Conservation (phyloP, 2,888 invertebrate species). For the Hydroisotoma schaefferi region DNA sequence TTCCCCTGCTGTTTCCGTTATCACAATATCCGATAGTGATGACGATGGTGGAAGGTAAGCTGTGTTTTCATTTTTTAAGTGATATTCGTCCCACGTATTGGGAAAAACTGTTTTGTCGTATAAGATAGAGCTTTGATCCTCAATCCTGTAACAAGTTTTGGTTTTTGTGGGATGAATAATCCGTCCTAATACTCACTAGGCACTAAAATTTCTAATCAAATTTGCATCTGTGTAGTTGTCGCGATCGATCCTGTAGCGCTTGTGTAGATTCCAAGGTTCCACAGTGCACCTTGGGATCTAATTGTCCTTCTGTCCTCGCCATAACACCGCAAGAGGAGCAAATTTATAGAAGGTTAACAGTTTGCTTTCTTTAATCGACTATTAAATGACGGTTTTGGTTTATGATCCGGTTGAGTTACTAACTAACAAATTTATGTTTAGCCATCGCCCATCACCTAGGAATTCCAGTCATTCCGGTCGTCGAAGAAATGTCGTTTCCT, state of each 20-base stretch:
- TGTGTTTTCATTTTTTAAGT: slow-evolving; percentile 2
- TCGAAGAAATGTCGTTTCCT: slow-evolving; percentile 65
- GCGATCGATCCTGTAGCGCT: slow-evolving; percentile 51
- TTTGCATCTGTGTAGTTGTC: slow-evolving; percentile 45
- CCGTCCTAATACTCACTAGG: no score
- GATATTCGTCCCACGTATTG: neutral
- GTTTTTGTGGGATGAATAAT: no score
- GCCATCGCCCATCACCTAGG: slow-evolving; percentile 42
- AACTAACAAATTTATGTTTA: neutral
- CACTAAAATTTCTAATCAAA: neutral
- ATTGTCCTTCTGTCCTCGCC: slow-evolving; percentile 50
- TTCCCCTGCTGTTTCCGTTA: slow-evolving; percentile 89
- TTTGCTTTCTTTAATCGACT: slow-evolving; percentile 7
- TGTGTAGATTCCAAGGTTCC: slow-evolving; percentile 49
- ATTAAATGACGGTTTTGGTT: no score
- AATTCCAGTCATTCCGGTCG: slow-evolving; percentile 40
- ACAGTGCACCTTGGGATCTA: slow-evolving; percentile 47
- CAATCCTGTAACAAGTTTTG: no score
- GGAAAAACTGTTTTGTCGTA: no score
- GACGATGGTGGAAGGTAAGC: slow-evolving; percentile 64
- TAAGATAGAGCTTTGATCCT: no score
- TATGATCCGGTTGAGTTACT: no score
- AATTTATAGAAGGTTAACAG: slow-evolving; percentile 48
- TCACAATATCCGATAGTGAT: slow-evolving; percentile 92
- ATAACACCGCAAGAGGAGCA: slow-evolving; percentile 49